Conservation (phyloP, 2,888 invertebrate genomes). For the Pogonocherus hispidulus region DNA sequence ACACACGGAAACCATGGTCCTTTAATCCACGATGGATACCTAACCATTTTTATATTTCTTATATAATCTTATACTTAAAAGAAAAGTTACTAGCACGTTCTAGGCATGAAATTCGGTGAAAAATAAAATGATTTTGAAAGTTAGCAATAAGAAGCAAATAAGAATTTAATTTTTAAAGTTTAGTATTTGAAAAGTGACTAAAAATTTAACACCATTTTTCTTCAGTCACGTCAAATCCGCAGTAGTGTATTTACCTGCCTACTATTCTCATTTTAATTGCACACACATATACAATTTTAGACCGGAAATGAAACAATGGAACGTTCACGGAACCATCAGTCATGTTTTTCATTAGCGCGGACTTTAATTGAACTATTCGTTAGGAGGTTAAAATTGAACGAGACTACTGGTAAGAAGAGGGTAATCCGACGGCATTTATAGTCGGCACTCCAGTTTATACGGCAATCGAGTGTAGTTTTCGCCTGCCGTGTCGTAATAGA, state of each 20-base stretch:
- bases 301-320: slow-evolving; percentile 43
- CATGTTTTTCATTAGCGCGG: slow-evolving; percentile 41
- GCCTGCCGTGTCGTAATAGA: slow-evolving; percentile 64
- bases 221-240: neutral
- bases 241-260: neutral
- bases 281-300: slow-evolving; percentile 36
- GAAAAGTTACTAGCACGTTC: too few relatives aligned
- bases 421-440: slow-evolving; percentile 61
- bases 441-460: slow-evolving; percentile 63
- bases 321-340: slow-evolving; percentile 41
- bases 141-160: too few relatives aligned
- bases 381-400: slow-evolving; percentile 30
- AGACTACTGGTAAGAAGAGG: slow-evolving; percentile 32
- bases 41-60: too few relatives aligned
- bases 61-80: too few relatives aligned
- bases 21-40: too few relatives aligned
- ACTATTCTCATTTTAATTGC: neutral
- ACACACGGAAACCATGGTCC: too few relatives aligned
- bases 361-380: slow-evolving; percentile 30
- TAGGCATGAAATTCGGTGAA: too few relatives aligned
- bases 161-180: too few relatives aligned
- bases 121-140: too few relatives aligned
- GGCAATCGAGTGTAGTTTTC: slow-evolving; percentile 65
- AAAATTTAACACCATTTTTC: neutral
- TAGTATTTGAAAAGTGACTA: too few relatives aligned